Base-by-base conservation (phyloP, 2,113 vertebrate species). In the Oryzias celebensis region DNA sequence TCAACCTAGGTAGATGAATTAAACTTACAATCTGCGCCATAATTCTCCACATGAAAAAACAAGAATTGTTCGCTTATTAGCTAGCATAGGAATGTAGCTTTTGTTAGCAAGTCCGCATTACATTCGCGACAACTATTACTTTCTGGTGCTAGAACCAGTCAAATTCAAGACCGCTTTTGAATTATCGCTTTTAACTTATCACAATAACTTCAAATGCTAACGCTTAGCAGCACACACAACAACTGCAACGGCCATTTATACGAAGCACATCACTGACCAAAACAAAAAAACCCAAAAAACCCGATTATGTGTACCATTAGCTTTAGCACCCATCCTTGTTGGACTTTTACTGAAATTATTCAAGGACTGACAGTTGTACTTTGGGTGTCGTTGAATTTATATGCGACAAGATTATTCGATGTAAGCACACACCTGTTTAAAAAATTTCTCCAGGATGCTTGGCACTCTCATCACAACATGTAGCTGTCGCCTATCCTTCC, bases 301-400 rank as follows among this genome's bases (percentile, higher is more conserved):
- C 28, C 3, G 57, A 41, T 53, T 50, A 50, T 60, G 56, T 48
- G 57, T 71, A 71, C 75, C 3, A 12, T 24, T 81, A 81, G 78
- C 84, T 53, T 17, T 2, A 46, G 55, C 51, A 13, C 22, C 2
- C 15, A 53, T 49, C 7, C 26, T 46, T 50, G 47, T 52, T 56
- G 10, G 24, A 31, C 26, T 64, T 14, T 28, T 22, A 28, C 3
- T 13, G 36, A 43, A 3, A 7, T 43, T 17, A 53, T 14, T 57
- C 5, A 14, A 36, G 8, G 44, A 8, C n/a, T 56, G 4, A 41
- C 18, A 52, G 18, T 15, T 59, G 42, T 65, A 36, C 12, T 36
- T 58, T 41, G 23, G 36, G 15, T 12, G 1, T 48, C 44, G 20
- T 14, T 52, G 0, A 10, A 14, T 15, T 7, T 14, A 3, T 42